Evolutionary conservation across 2,797 vertebrate genomes (phyloP).

Genomic region (Sebastes iracundus): DNA sequence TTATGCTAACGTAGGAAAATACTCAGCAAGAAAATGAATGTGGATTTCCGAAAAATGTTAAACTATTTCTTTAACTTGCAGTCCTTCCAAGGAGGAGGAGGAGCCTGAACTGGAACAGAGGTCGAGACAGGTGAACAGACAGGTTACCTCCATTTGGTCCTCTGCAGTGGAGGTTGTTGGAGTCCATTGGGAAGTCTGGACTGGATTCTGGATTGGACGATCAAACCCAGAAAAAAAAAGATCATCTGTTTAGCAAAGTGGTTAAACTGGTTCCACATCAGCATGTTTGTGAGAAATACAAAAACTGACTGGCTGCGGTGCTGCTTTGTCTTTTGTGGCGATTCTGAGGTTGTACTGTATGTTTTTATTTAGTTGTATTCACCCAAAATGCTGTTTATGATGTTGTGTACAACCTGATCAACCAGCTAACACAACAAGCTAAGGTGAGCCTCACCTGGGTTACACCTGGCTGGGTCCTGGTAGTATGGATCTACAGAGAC

Average conservation of each 20-base stretch:
- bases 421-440: neutral
- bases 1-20: neutral
- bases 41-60: neutral
- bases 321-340: neutral
- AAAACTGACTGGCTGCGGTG: neutral
- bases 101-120: neutral
- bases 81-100: neutral
- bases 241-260: neutral
- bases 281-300: neutral
- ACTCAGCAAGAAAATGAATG: neutral
- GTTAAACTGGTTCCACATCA: neutral
- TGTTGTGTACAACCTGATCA: neutral
- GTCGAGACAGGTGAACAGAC: neutral
- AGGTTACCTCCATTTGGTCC: conserved; percentile 73
- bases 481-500: conserved; percentile 70
- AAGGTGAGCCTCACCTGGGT: conserved; percentile 75
- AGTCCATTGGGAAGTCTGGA: conserved; percentile 92
- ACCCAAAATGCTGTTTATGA: neutral
- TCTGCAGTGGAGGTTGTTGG: conserved; percentile 91
- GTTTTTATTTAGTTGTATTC: neutral
- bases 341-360: neutral
- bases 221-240: conserved; percentile 4
- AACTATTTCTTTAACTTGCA: too few species aligned
- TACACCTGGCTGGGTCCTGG: conserved; percentile 81
- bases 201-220: conserved; percentile 66